phyloP scores from a whole-genome alignment of 2,113 vertebrate species.

The Calidris pygmaea region DNA sequence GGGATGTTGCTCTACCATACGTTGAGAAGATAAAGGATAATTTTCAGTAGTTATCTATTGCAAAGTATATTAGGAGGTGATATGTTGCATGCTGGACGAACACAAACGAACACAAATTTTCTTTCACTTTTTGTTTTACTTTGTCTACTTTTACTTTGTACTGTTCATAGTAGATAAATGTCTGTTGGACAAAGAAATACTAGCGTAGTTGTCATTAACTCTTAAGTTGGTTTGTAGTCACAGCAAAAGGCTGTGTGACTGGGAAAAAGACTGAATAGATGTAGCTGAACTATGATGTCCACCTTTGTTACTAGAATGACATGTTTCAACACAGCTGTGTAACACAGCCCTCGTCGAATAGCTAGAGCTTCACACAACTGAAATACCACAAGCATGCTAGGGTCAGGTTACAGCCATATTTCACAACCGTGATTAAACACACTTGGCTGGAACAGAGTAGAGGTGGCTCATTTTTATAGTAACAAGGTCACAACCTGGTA shows the following conservation, averaged over 20 bases:
- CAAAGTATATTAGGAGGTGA: background rate
- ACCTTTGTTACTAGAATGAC: background rate
- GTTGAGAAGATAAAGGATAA: background rate
- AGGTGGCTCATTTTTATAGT: background rate
- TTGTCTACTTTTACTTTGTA: background rate
- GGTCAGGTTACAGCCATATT: background rate
- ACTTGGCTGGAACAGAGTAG: background rate
- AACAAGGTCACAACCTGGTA: background rate
- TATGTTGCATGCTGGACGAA: background rate
- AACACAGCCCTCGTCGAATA: background rate
- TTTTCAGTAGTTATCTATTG: background rate
- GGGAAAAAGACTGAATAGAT: background rate
- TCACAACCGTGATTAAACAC: background rate
- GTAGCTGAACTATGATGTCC: background rate
- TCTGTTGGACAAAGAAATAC: background rate
- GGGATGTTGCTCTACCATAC: background rate
- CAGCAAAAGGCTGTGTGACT: background rate
- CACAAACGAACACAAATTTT: background rate
- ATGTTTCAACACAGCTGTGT: background rate
- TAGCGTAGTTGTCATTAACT: background rate
- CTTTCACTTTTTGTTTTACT: background rate
- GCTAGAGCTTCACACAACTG: background rate
- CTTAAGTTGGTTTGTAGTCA: background rate
- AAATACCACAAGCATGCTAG: background rate
- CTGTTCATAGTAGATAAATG: background rate